phyloP scores from a whole-genome alignment of 2,888 invertebrate species.

The Drosophila koepferae region DNA sequence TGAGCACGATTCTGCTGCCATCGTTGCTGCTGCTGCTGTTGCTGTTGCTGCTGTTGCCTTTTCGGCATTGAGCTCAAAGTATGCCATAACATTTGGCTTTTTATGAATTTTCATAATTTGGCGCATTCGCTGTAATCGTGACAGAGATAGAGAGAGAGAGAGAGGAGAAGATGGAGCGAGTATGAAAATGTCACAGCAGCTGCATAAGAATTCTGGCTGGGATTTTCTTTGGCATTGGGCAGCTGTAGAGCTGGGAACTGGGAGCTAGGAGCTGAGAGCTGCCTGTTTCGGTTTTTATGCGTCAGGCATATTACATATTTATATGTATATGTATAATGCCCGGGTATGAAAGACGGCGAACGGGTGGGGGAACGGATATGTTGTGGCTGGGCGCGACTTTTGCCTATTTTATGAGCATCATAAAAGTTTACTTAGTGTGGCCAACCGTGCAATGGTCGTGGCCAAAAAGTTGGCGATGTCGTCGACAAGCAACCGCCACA shows the following conservation, averaged over 20 bases:
- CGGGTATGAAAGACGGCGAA: not conserved
- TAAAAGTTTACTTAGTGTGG: constrained; percentile 78
- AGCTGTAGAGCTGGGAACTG: constrained; percentile 4
- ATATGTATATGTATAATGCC: constrained; percentile 29
- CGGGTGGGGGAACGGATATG: not conserved
- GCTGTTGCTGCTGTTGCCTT: not conserved
- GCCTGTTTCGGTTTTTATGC: constrained; percentile 64
- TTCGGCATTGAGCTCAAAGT: constrained; percentile 53
- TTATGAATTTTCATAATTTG: constrained; percentile 80
- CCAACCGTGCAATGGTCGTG: constrained; percentile 57
- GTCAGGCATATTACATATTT: constrained; percentile 62
- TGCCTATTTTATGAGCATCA: constrained; percentile 76
- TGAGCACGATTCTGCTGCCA: constrained; percentile 2
- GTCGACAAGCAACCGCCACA: constrained; percentile 17
- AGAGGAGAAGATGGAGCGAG: constrained; percentile 32
- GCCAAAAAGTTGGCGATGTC: constrained; percentile 30
- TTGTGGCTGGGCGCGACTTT: constrained; percentile 54
- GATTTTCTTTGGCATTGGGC: constrained; percentile 50
- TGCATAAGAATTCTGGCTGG: constrained; percentile 71
- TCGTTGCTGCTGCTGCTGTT: not conserved
- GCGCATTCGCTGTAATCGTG: constrained; percentile 50
- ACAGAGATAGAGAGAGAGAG: not conserved
- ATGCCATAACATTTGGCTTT: constrained; percentile 78
- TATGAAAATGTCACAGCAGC: constrained; percentile 79
- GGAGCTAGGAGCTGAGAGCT: not conserved